Evolutionary conservation across 1,140 invertebrate genomes (phyloP).

Genomic region (Anastrepha obliqua): DNA sequence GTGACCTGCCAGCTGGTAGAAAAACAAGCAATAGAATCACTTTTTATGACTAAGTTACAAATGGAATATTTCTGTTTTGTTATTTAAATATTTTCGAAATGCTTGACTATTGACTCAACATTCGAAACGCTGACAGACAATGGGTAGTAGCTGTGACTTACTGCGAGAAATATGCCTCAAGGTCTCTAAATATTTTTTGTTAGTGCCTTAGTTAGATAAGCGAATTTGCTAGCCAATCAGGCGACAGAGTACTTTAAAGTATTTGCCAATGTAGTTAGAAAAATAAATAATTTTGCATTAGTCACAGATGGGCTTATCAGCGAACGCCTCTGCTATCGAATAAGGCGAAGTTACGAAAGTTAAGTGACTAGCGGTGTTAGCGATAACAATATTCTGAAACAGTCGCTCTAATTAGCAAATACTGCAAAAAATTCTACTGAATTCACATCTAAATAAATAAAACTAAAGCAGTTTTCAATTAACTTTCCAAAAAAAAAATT

Average conservation of each 20-base stretch:
- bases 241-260: background rate
- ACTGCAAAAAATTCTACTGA: no score
- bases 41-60: no score
- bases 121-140: background rate
- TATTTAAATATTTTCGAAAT: constrained; percentile 3
- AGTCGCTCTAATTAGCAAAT: background rate
- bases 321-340: background rate
- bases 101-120: constrained; percentile 9
- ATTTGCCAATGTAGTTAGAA: background rate
- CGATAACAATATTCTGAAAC: background rate
- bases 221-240: background rate
- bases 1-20: background rate
- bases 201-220: background rate
- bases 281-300: background rate
- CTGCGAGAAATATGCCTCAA: constrained; percentile 1
- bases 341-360: background rate
- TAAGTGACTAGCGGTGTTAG: background rate
- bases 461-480: no score
- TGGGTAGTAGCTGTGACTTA: background rate
- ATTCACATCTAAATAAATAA: no score
- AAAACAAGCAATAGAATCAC: background rate
- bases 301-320: constrained; percentile 11
- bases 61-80: no score
- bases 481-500: no score
- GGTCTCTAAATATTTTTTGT: background rate